Evolutionary conservation across 1,140 invertebrate species (phyloP), one percentile per base, ranked within the genome.

Genomic region (Cotesia typhae): DNA sequence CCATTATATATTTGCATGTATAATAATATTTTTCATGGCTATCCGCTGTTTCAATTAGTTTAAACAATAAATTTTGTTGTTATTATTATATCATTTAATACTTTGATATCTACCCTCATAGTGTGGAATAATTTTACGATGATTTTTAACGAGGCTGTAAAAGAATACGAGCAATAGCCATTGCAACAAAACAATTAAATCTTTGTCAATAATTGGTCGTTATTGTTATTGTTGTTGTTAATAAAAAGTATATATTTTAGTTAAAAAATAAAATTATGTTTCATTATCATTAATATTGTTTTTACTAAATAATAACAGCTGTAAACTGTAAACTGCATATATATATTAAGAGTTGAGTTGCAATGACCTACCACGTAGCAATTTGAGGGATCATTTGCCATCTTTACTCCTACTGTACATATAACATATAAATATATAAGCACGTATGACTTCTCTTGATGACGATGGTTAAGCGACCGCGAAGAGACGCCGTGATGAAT

Each of bases 321-420:
- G 17, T 37, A 38, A 4, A 37, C 12, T 28, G 28, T 28, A 28
- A 28, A 28, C 28, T 28, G 28, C 2, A 2, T 28, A 35, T 6
- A 36, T 60, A 28, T 60, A 28, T 60, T 35, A 9, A 35, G 17
- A 36, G 3, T 4, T 20, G 12, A 60, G 57, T 63, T 59, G 57
- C 55, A 47, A 69, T 78, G 76, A 76, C 80, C 80, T 82, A 82
- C 80, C 80, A 77, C 80, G 77, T 75, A 64, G 69, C 59, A 80
- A 82, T 82, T 82, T 80, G 79, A 82, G 77, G 80, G 77, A 76
- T 80, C 80, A 77, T 82, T 82, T 80, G 76, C 78, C 73, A 74
- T 77, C 77, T 78, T 79, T 77, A 73, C 72, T 74, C 41, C 41
- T 47, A 47, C 41, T 47, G 41, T 47, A 47, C 41, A 47, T 47